These are phyloP conservation scores for Ahaetulla prasina DNA, from an alignment of 2,113 vertebrate genomes.

Conservation along the genomic window DNA sequence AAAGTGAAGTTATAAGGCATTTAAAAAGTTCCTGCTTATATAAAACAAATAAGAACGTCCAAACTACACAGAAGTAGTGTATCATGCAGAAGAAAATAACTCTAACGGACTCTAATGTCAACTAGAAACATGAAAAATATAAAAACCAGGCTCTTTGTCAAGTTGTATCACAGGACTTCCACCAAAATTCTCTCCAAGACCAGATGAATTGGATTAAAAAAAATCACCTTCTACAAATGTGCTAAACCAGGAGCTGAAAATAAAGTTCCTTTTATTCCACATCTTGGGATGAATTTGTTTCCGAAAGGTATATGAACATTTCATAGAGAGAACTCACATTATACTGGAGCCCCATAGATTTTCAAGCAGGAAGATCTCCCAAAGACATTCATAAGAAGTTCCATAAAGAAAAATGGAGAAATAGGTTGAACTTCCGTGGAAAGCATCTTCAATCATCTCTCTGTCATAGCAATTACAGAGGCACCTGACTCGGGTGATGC, in stretches of 20 bases:
- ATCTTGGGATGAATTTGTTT: background rate
- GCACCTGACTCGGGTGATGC: rapidly evolving
- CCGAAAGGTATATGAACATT: background rate
- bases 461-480: background rate
- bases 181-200: background rate
- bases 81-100: too few species aligned
- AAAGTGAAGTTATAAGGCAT: background rate
- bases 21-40: background rate
- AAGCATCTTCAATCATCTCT: background rate
- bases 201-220: background rate
- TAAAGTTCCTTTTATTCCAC: background rate
- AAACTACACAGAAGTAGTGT: too few species aligned
- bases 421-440: background rate
- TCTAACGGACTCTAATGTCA: background rate
- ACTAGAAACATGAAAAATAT: background rate
- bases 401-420: too few species aligned
- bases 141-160: background rate
- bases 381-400: background rate
- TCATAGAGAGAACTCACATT: background rate
- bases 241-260: background rate
- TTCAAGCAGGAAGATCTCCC: background rate
- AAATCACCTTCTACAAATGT: background rate
- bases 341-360: background rate
- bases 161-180: background rate
- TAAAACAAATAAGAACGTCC: background rate